Percentiles rank a stretch among this genome's conserved stretches.
These are phyloP conservation scores for Tenthredo livida DNA, from an alignment of 2,888 invertebrate genomes.

Conservation along the genomic window DNA sequence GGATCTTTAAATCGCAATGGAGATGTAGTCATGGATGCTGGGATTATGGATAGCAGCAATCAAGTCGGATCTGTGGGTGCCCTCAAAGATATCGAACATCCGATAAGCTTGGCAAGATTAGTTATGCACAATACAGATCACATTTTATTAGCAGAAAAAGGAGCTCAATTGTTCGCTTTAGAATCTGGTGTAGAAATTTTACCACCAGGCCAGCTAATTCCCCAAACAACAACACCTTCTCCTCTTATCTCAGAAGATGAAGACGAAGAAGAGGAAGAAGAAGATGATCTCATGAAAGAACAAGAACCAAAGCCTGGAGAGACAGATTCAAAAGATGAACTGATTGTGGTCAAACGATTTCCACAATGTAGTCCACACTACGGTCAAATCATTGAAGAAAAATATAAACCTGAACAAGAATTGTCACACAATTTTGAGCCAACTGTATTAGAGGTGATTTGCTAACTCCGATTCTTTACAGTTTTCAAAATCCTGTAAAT, in stretches of 20 bases:
- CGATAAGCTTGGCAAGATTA: slow-evolving; percentile 66
- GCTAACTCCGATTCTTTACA: background rate
- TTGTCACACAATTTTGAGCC: slow-evolving; percentile 24
- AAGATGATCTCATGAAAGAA: background rate
- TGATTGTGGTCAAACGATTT: background rate
- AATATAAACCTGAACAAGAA: slow-evolving; percentile 5
- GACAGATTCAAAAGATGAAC: background rate
- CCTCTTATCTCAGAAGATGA: background rate
- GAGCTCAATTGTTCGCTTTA: slow-evolving; percentile 63
- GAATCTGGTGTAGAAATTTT: slow-evolving; percentile 59
- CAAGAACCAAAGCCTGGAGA: background rate
- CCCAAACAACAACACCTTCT: background rate
- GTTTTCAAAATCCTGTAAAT: background rate
- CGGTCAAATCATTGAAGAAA: slow-evolving; percentile 7
- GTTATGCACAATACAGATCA: slow-evolving; percentile 65
- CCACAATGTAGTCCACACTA: slow-evolving; percentile 50
- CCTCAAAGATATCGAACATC: slow-evolving; percentile 63
- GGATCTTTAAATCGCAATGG: slow-evolving; percentile 58
- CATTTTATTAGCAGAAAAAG: slow-evolving; percentile 64
- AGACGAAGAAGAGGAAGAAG: slow-evolving; percentile 28
- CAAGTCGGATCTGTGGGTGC: slow-evolving; percentile 65
- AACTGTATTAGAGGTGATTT: slow-evolving; percentile 30
- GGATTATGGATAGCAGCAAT: slow-evolving; percentile 61
- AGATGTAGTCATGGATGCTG: slow-evolving; percentile 63
- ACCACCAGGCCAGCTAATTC: slow-evolving; percentile 53